Evolutionary conservation across 2,113 vertebrate species (phyloP).

Genomic region (Hemicordylus capensis): DNA sequence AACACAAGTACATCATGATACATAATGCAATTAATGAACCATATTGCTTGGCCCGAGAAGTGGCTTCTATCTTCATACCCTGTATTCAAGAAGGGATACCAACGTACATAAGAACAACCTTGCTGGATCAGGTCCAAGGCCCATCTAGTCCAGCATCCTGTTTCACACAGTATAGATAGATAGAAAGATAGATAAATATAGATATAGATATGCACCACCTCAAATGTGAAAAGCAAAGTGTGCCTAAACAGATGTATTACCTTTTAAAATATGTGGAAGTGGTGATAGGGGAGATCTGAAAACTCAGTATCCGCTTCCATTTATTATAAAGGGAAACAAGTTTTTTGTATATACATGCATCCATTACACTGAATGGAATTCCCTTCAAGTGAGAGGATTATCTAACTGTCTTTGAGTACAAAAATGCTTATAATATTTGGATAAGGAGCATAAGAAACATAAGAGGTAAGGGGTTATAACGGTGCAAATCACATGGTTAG

Average conservation of each 20-base stretch:
- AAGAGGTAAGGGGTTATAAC: background rate
- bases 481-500: background rate
- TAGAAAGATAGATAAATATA: no score
- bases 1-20: no score
- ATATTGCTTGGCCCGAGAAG: background rate
- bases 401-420: background rate
- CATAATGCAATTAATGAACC: background rate
- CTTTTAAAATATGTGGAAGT: background rate
- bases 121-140: no score
- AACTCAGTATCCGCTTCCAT: background rate
- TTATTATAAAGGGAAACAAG: background rate
- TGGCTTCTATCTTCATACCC: background rate
- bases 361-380: background rate
- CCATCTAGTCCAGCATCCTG: no score
- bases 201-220: background rate
- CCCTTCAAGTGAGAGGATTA: background rate
- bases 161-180: no score
- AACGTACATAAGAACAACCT: no score
- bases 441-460: background rate
- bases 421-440: background rate
- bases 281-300: background rate
- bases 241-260: background rate
- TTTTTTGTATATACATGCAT: background rate
- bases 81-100: background rate
- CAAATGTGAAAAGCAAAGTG: background rate